These are phyloP conservation scores for Tetragnatha versicolor DNA, from an alignment of 1,140 invertebrate species.

Conservation along the genomic window DNA sequence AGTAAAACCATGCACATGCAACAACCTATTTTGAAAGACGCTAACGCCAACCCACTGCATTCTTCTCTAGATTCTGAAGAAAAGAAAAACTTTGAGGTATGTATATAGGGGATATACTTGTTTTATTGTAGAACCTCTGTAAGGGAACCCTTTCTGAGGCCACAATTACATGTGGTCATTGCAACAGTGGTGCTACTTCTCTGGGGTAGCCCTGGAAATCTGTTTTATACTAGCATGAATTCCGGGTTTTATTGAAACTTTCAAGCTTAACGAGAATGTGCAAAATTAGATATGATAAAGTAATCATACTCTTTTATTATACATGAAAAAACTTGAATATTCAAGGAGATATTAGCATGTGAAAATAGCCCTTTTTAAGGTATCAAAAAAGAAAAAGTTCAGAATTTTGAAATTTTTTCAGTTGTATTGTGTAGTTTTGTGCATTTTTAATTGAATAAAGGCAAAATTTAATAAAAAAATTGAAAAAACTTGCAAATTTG, in stretches of 20 bases:
- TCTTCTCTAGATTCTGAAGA: conserved; percentile 7
- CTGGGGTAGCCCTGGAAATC: not conserved
- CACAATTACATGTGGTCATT: not conserved
- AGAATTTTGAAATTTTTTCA: too few relatives aligned
- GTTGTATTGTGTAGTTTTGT: too few relatives aligned
- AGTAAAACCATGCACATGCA: not conserved
- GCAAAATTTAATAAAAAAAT: too few relatives aligned
- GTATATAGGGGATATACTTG: too few relatives aligned
- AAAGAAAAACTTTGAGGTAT: conserved; percentile 12
- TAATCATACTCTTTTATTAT: too few relatives aligned
- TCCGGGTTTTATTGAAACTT: not conserved
- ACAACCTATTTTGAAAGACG: conserved; percentile 33
- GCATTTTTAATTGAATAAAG: too few relatives aligned
- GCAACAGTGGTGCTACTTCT: not conserved
- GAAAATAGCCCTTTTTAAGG: too few relatives aligned
- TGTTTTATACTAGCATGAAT: not conserved
- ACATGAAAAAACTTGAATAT: too few relatives aligned
- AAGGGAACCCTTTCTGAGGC: not conserved
- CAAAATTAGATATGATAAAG: too few relatives aligned
- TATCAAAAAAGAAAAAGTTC: too few relatives aligned
- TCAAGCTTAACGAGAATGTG: not conserved
- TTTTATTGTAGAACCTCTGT: not conserved
- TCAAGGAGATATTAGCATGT: too few relatives aligned
- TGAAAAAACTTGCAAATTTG: too few relatives aligned
- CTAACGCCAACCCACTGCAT: conserved; percentile 45